Evolutionary conservation across 2,797 vertebrate species (phyloP).

Genomic region (Mormyrus proboscirostris): DNA sequence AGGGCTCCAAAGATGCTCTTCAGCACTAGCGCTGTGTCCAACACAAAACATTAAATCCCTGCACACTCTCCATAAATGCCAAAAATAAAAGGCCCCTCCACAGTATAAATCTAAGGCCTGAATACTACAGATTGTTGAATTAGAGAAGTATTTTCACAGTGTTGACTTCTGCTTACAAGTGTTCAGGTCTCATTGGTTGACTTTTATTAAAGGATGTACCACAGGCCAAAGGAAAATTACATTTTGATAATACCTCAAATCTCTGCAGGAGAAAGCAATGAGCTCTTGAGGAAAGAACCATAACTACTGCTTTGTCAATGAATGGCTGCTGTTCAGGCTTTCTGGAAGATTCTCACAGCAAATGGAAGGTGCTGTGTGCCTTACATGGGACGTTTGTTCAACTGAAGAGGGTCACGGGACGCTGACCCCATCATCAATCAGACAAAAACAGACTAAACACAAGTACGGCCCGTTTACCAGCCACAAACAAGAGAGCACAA

Average conservation of each 20-base stretch:
- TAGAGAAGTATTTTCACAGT: background rate
- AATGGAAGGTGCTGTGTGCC: background rate
- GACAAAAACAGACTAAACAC: constrained; percentile 12
- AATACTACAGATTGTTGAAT: background rate
- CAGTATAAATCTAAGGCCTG: background rate
- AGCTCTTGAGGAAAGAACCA: background rate
- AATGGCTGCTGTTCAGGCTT: background rate
- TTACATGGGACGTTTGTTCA: background rate
- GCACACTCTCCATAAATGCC: background rate
- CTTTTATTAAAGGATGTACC: background rate
- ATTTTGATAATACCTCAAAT: background rate
- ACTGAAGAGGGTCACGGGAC: background rate
- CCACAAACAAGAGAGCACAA: background rate
- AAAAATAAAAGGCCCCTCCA: background rate
- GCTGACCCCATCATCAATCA: background rate
- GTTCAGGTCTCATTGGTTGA: background rate
- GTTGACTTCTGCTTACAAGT: background rate
- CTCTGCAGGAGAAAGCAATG: background rate
- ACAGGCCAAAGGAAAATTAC: background rate
- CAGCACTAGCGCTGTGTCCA: background rate
- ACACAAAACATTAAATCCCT: background rate
- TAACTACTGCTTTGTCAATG: background rate
- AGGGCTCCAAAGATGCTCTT: background rate
- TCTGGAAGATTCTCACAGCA: background rate
- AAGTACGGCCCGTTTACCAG: constrained; percentile 2